Conservation (phyloP, 1,140 invertebrate genomes). For the Formica exsecta region DNA sequence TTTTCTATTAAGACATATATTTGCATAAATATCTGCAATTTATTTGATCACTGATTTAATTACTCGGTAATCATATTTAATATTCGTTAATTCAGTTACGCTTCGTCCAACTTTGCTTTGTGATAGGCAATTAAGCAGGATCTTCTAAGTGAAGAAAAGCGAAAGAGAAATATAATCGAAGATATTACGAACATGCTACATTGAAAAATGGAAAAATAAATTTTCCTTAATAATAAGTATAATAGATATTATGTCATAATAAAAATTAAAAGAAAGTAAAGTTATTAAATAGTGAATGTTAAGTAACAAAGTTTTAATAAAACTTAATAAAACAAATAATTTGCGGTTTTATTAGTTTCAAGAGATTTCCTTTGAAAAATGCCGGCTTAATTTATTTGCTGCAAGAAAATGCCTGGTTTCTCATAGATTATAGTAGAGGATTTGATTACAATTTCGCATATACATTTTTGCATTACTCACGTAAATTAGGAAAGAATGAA, state of each 20-base stretch:
- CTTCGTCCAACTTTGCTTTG: neutral
- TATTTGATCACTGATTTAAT: slow-evolving; percentile 1
- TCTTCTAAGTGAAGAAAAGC: neutral
- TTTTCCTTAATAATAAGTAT: neutral
- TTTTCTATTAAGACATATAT: neutral
- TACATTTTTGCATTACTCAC: neutral
- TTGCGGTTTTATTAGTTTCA: slow-evolving; percentile 30
- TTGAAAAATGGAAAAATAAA: neutral
- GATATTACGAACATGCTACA: slow-evolving; percentile 1
- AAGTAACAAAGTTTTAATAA: neutral
- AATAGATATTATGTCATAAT: neutral
- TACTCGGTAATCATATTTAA: neutral
- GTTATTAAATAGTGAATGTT: slow-evolving; percentile 13
- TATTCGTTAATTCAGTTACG: neutral
- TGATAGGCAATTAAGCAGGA: slow-evolving; percentile 3
- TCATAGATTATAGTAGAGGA: neutral
- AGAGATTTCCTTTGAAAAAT: neutral
- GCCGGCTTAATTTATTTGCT: slow-evolving; percentile 23
- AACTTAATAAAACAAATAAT: slow-evolving; percentile 3
- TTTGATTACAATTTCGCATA: neutral
- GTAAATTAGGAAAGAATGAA: slow-evolving; percentile 49
- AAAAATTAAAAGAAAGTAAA: slow-evolving; percentile 34
- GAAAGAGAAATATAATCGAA: neutral
- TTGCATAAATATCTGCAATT: neutral
- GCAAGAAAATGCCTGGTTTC: slow-evolving; percentile 19